These are phyloP conservation scores for Brevimyrus niger DNA, from an alignment of 2,113 vertebrate genomes.

Conservation along the genomic window DNA sequence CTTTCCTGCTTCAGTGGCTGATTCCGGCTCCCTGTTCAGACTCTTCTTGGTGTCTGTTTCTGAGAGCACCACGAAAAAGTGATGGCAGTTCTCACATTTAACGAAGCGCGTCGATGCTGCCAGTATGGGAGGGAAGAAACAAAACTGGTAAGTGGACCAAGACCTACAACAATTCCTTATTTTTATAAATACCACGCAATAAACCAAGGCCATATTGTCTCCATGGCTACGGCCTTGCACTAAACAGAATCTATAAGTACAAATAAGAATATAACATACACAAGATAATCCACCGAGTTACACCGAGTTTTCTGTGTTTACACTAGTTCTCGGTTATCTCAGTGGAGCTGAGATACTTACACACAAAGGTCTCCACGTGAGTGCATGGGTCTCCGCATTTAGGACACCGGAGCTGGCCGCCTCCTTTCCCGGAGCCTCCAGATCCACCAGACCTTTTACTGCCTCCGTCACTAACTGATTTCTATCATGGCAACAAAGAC, in stretches of 20 bases:
- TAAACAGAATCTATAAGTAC: neutral
- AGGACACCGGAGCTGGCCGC: constrained; percentile 86
- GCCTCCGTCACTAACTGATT: constrained; percentile 69
- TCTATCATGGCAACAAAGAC: constrained; percentile 52
- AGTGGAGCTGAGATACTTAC: constrained; percentile 60
- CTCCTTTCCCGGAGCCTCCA: constrained; percentile 85
- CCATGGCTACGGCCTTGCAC: no score
- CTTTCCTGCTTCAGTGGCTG: constrained; percentile 86
- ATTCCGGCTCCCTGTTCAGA: constrained; percentile 87
- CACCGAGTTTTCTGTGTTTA: neutral
- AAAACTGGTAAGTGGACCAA: neutral
- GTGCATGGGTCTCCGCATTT: constrained; percentile 95
- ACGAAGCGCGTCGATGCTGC: constrained; percentile 92
- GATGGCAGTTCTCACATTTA: constrained; percentile 97
- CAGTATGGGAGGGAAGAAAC: neutral
- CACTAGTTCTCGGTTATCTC: neutral
- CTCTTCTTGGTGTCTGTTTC: constrained; percentile 95
- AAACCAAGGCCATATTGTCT: neutral
- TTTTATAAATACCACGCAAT: neutral
- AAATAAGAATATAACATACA: neutral
- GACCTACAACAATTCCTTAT: neutral
- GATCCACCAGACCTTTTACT: constrained; percentile 71
- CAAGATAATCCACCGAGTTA: neutral
- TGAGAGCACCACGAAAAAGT: constrained; percentile 98
- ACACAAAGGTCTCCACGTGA: constrained; percentile 95